These are phyloP conservation scores for Apodemia zela DNA, from an alignment of 2,888 invertebrate genomes.

Conservation along the genomic window DNA sequence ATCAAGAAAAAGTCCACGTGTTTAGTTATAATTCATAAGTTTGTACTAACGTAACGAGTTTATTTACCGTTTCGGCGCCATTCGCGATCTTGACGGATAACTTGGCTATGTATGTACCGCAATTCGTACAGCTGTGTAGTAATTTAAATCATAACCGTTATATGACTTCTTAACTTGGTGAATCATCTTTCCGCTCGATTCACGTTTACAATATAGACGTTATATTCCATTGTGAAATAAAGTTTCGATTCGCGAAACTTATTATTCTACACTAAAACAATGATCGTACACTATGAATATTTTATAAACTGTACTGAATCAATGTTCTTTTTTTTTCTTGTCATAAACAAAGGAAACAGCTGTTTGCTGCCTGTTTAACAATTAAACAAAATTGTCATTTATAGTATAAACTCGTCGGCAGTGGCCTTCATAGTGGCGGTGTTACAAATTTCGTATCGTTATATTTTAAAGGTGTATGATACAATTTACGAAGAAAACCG, in stretches of 20 bases:
- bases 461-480: conserved; percentile 38
- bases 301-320: conserved; percentile 21
- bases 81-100: conserved; percentile 37
- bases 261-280: conserved; percentile 32
- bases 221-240: conserved; percentile 23
- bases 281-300: conserved; percentile 31
- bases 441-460: conserved; percentile 37
- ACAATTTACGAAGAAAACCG: conserved; percentile 69
- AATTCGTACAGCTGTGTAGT: conserved; percentile 65
- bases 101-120: conserved; percentile 62
- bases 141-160: conserved; percentile 75
- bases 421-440: conserved; percentile 56
- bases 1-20: conserved; percentile 10
- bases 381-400: conserved; percentile 13
- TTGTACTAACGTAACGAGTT: conserved; percentile 28
- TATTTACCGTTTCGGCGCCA: conserved; percentile 40
- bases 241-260: conserved; percentile 18
- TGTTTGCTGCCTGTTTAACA: conserved; percentile 27
- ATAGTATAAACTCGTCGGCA: conserved; percentile 21
- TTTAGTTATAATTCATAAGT: conserved; percentile 17
- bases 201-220: conserved; percentile 39
- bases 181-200: conserved; percentile 75
- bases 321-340: conserved; percentile 22
- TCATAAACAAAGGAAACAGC: conserved; percentile 38
- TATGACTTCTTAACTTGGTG: conserved; percentile 57